Evolutionary conservation across 2,113 vertebrate species (phyloP).

Genomic region (Colius striatus): DNA sequence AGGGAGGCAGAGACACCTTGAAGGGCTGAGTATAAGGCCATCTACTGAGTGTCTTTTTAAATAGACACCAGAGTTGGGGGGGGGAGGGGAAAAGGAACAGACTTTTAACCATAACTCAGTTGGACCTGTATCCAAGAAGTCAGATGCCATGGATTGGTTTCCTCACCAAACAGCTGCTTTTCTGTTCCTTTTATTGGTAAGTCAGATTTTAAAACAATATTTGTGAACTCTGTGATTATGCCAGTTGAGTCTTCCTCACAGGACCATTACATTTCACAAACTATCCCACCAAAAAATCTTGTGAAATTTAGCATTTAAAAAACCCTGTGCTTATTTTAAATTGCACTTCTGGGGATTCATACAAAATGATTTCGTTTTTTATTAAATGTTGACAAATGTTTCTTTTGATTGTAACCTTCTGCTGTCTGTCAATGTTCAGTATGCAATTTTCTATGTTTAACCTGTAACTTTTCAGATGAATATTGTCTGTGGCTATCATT

Average conservation of each 20-base stretch:
- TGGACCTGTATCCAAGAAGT: slow-evolving; percentile 46
- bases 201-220: slow-evolving; percentile 57
- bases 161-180: slow-evolving; percentile 70
- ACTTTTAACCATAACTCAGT: slow-evolving; percentile 44
- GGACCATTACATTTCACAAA: not conserved
- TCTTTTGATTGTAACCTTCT: not conserved
- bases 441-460: not conserved
- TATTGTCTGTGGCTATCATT: not conserved
- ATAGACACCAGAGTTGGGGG: slow-evolving; percentile 13
- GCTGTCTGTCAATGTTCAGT: not conserved
- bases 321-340: slow-evolving; percentile 4
- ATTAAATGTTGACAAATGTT: not conserved
- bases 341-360: not conserved
- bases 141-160: slow-evolving; percentile 80
- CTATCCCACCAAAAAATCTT: not conserved
- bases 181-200: slow-evolving; percentile 78
- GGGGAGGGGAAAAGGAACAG: slow-evolving; percentile 44
- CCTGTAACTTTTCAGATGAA: not conserved
- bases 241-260: not conserved
- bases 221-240: not conserved
- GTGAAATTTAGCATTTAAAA: not conserved
- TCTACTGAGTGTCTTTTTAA: slow-evolving; percentile 57
- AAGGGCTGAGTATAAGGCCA: slow-evolving; percentile 71
- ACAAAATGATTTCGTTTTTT: not conserved
- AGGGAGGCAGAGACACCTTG: slow-evolving; percentile 69